A percentile compares a stretch with the other conserved stretches of the same genome.
Evolutionary conservation across 2,797 vertebrate genomes (phyloP).

Genomic region (Crypturellus tataupa): DNA sequence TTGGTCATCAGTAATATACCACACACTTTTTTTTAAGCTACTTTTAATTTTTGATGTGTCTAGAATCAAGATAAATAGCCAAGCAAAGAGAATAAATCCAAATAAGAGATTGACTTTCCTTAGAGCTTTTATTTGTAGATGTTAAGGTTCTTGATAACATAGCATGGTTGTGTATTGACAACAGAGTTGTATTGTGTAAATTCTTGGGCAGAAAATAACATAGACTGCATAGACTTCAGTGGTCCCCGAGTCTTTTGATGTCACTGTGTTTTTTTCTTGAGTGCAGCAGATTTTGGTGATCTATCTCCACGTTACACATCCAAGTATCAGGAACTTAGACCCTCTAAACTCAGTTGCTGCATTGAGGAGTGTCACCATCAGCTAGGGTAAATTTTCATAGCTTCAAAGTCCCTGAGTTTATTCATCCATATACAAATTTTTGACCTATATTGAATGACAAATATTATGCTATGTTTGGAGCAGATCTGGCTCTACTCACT

Average conservation of each 20-base stretch:
- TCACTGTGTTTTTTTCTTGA: background rate
- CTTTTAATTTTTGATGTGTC: background rate
- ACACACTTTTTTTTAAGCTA: background rate
- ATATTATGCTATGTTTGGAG: constrained; percentile 17
- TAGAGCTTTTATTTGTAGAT: background rate
- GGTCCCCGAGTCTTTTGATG: background rate
- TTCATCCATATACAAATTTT: background rate
- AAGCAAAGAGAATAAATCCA: background rate
- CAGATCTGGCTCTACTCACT: background rate
- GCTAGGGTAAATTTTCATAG: background rate
- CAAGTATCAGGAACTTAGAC: background rate
- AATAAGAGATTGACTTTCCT: background rate
- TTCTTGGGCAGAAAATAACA: background rate
- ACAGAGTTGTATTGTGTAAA: background rate
- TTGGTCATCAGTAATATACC: background rate
- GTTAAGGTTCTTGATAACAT: background rate
- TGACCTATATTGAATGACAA: background rate
- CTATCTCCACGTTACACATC: background rate
- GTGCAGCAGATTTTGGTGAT: background rate
- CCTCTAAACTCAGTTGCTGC: background rate
- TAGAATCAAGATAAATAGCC: background rate
- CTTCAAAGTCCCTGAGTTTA: background rate
- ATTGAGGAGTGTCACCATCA: constrained; percentile 1
- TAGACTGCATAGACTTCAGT: background rate
- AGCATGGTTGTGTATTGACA: background rate